A percentile compares a stretch with the other conserved stretches of the same genome.
phyloP scores from a whole-genome alignment of 2,888 invertebrate species.

The Netelia virgata region DNA sequence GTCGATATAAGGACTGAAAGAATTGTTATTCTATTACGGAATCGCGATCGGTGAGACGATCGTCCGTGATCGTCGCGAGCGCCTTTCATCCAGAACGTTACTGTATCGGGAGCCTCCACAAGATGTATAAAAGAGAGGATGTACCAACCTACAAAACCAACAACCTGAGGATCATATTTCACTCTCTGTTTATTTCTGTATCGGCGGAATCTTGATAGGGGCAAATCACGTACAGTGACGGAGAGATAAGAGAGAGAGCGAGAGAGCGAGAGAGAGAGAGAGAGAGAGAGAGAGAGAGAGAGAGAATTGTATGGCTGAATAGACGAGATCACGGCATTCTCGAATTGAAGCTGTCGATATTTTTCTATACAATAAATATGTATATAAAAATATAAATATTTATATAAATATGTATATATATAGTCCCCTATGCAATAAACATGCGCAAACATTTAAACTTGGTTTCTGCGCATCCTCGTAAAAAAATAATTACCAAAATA shows the following conservation, averaged over 20 bases:
- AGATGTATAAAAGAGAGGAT: not conserved
- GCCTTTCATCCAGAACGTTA: constrained; percentile 39
- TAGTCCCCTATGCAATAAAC: too few relatives aligned
- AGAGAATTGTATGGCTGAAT: constrained; percentile 8
- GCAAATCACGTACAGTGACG: constrained; percentile 43
- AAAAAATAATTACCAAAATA: too few relatives aligned
- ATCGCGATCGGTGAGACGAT: constrained; percentile 68
- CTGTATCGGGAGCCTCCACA: constrained; percentile 38
- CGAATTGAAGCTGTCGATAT: not conserved
- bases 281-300: constrained; percentile 7
- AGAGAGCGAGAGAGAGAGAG: not conserved
- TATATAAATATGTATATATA: too few relatives aligned
- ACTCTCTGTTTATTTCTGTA: constrained; percentile 54
- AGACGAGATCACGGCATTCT: constrained; percentile 16
- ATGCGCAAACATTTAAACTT: too few relatives aligned
- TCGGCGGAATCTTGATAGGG: constrained; percentile 52
- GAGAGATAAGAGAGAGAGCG: not conserved
- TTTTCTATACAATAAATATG: not conserved
- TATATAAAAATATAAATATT: too few relatives aligned
- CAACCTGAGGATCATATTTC: constrained; percentile 61
- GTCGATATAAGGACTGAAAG: not conserved
- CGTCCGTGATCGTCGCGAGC: constrained; percentile 2
- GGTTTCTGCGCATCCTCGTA: too few relatives aligned
- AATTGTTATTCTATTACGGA: constrained; percentile 61
- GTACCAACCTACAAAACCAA: constrained; percentile 44